phyloP scores from a whole-genome alignment of 2,888 invertebrate genomes.

The Athetis lepigone region DNA sequence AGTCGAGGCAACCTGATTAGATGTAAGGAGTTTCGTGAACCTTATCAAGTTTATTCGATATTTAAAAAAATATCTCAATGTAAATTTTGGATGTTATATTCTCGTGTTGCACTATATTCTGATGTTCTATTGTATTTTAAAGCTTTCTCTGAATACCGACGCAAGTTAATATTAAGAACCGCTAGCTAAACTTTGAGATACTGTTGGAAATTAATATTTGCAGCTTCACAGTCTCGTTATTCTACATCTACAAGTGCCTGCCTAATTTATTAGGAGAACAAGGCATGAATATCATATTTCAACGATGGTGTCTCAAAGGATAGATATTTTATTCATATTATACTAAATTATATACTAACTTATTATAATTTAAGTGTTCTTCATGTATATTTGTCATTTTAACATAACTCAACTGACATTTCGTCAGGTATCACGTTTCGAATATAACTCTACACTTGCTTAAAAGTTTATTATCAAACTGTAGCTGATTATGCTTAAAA shows the following conservation, averaged over 20 bases:
- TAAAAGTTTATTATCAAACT: conserved; percentile 10
- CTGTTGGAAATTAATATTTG: background rate
- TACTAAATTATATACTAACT: conserved; percentile 13
- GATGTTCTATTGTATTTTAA: conserved; percentile 57
- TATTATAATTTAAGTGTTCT: conserved; percentile 28
- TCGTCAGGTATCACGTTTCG: conserved; percentile 5
- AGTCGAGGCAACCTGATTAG: conserved; percentile 85
- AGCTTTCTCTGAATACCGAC: conserved; percentile 74
- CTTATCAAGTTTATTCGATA: conserved; percentile 59
- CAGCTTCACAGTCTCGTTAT: background rate
- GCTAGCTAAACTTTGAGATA: conserved; percentile 39
- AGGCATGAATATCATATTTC: background rate
- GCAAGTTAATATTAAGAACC: conserved; percentile 76
- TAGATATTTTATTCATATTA: conserved; percentile 17
- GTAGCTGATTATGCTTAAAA: conserved; percentile 11
- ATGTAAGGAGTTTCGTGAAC: conserved; percentile 68
- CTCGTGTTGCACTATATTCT: conserved; percentile 68
- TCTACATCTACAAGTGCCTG: background rate
- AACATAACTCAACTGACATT: conserved; percentile 3
- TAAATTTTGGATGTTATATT: conserved; percentile 68
- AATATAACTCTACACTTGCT: conserved; percentile 3
- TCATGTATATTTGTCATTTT: conserved; percentile 20
- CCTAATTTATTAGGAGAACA: background rate
- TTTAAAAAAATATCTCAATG: conserved; percentile 46
- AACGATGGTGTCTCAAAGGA: conserved; percentile 26